Evolutionary conservation across 2,797 vertebrate species (phyloP).

Genomic region (Alca torda): DNA sequence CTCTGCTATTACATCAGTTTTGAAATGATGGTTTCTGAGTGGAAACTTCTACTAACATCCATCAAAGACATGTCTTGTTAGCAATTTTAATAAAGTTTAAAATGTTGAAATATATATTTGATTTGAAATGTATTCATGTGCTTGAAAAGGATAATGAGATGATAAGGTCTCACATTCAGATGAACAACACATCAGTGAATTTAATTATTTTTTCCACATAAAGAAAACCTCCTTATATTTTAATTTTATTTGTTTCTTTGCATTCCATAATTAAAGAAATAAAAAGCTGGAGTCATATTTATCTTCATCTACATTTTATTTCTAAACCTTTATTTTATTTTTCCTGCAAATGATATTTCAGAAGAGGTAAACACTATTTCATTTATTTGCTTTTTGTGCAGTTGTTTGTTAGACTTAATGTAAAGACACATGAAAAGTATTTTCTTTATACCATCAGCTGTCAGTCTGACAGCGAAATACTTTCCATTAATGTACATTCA

Average conservation of each 20-base stretch:
- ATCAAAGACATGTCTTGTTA: neutral
- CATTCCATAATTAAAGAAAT: neutral
- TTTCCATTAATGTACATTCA: neutral
- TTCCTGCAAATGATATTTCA: neutral
- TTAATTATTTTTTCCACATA: slow-evolving; percentile 9
- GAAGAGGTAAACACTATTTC: neutral
- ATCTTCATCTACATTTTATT: neutral
- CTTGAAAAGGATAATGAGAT: neutral
- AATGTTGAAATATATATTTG: neutral
- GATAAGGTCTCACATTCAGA: neutral
- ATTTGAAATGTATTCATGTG: neutral
- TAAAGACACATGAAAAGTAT: neutral
- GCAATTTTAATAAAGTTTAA: neutral
- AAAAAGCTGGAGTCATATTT: neutral
- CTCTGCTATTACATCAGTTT: neutral
- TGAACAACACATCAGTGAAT: neutral
- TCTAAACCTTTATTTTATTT: neutral
- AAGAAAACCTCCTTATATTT: neutral
- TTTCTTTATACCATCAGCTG: neutral
- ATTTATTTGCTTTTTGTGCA: neutral
- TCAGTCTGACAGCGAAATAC: neutral
- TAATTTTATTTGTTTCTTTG: neutral
- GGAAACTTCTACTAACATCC: neutral
- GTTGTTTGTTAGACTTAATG: neutral
- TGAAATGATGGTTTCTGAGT: neutral